Conservation (phyloP, 2,113 vertebrate genomes). For the Caloenas nicobarica region DNA sequence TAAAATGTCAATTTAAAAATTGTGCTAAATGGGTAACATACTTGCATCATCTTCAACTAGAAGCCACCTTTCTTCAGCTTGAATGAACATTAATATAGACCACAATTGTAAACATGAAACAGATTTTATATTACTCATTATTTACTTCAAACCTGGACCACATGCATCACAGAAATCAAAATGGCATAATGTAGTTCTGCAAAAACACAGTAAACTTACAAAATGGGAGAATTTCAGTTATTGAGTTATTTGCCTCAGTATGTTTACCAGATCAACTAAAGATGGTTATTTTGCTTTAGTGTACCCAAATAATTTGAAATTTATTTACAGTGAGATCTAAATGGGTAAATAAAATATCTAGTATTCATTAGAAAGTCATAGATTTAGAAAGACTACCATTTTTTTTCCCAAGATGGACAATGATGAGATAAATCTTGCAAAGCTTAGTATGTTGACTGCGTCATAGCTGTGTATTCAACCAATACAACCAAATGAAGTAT, state of each 20-base stretch:
- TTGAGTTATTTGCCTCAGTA: neutral
- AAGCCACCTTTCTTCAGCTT: neutral
- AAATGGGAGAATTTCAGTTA: neutral
- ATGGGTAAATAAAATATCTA: neutral
- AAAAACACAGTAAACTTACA: neutral
- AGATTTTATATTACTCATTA: neutral
- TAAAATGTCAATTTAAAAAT: neutral
- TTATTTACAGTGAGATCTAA: neutral
- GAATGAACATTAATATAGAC: neutral
- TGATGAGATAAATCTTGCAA: neutral
- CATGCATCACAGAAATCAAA: neutral
- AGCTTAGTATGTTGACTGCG: neutral
- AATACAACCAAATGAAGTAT: rapidly evolving
- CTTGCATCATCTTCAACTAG: neutral
- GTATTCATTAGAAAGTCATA: neutral
- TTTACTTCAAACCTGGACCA: neutral
- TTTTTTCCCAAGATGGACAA: neutral
- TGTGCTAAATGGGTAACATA: neutral
- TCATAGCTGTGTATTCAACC: neutral
- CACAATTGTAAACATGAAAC: neutral
- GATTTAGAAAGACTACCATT: neutral
- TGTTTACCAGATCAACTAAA: neutral
- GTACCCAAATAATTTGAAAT: neutral
- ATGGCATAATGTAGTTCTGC: neutral
- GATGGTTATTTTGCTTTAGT: neutral